Evolutionary conservation across 2,888 invertebrate genomes (phyloP).

Genomic region (Cosmopolites sordidus): DNA sequence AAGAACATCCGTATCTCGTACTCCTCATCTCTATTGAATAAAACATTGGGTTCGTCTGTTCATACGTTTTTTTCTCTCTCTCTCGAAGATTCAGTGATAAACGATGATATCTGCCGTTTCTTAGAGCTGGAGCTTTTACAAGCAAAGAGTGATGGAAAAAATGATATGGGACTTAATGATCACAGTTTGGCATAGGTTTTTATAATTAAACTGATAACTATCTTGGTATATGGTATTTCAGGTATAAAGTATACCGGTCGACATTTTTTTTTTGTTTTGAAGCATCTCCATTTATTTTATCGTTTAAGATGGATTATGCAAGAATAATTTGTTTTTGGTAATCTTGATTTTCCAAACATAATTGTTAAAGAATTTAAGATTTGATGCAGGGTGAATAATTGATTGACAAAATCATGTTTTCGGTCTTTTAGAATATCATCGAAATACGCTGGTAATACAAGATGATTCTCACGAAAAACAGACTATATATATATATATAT

Average conservation of each 20-base stretch:
- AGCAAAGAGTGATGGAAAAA: slow-evolving; percentile 1
- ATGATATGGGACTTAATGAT: slow-evolving; percentile 1
- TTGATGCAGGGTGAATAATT: no score
- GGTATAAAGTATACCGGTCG: background rate
- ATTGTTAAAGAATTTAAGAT: no score
- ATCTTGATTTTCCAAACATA: no score
- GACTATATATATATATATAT: no score
- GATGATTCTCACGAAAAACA: no score
- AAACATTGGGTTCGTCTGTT: slow-evolving; percentile 24
- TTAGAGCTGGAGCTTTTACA: slow-evolving; percentile 3
- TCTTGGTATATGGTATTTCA: background rate
- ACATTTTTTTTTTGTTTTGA: no score
- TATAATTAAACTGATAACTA: background rate
- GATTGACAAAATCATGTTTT: no score
- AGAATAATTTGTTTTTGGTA: no score
- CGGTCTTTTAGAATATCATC: no score
- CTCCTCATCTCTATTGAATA: slow-evolving; percentile 27
- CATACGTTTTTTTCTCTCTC: slow-evolving; percentile 23
- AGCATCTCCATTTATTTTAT: no score
- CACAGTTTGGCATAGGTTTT: slow-evolving; percentile 2
- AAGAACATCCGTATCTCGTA: slow-evolving; percentile 18
- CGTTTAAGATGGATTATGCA: no score
- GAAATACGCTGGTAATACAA: no score
- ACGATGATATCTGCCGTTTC: slow-evolving; percentile 6
- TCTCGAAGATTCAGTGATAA: slow-evolving; percentile 4